A percentile compares a stretch with the other conserved stretches of the same genome.
Conservation (phyloP, 2,888 invertebrate genomes). For the Entomobrya proxima region DNA sequence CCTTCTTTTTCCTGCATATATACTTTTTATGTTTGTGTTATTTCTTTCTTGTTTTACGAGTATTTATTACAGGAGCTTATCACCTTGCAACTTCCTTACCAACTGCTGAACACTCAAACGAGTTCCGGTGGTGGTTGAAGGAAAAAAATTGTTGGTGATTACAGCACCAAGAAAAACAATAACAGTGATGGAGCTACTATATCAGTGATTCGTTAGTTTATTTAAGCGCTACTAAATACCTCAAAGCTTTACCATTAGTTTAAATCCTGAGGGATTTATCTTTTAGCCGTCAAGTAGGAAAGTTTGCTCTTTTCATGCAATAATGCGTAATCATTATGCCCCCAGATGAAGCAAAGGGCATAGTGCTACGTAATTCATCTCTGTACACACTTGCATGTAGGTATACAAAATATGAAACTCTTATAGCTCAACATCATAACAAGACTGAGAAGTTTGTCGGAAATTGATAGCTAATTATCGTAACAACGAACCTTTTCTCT, state of each 20-base stretch:
- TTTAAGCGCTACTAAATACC: neutral
- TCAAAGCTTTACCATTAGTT: neutral
- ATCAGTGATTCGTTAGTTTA: neutral
- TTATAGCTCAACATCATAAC: neutral
- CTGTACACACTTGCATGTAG: too few relatives aligned
- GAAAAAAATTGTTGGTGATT: slow-evolving; percentile 51
- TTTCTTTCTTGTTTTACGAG: slow-evolving; percentile 40
- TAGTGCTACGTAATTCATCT: too few relatives aligned
- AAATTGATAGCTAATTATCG: slow-evolving; percentile 67
- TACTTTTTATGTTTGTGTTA: neutral
- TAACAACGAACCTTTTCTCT: slow-evolving; percentile 46
- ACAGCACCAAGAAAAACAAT: slow-evolving; percentile 33
- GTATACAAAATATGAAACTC: neutral
- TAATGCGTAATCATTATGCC: too few relatives aligned
- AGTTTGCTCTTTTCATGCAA: neutral
- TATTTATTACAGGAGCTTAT: slow-evolving; percentile 71
- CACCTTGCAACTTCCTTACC: slow-evolving; percentile 66
- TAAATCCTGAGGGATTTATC: slow-evolving; percentile 32
- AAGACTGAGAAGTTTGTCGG: slow-evolving; percentile 45
- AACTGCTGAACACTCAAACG: slow-evolving; percentile 21
- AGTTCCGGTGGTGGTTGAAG: slow-evolving; percentile 65
- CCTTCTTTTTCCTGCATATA: neutral
- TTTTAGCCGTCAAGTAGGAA: neutral
- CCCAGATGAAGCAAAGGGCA: neutral
- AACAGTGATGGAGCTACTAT: too few relatives aligned